phyloP scores from a whole-genome alignment of 2,113 vertebrate species.

The Haemorhous mexicanus region DNA sequence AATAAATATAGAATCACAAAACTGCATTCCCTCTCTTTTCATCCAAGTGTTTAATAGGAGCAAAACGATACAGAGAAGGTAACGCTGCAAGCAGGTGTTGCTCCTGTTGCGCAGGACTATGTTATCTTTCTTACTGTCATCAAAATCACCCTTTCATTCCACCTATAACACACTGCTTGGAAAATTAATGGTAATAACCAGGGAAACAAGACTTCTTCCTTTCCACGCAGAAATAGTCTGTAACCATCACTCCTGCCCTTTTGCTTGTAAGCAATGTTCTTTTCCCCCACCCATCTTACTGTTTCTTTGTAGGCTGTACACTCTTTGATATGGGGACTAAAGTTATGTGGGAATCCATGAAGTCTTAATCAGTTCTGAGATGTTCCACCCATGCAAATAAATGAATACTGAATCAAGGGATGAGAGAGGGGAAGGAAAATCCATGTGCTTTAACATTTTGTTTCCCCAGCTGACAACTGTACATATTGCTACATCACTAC shows the following conservation, averaged over 20 bases:
- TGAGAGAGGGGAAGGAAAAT: not conserved
- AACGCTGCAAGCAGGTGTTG: not conserved
- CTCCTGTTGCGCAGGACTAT: not conserved
- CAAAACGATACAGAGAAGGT: not conserved
- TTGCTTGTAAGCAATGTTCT: not conserved
- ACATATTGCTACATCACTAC: not conserved
- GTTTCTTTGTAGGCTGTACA: not conserved
- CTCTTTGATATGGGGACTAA: conserved; percentile 20
- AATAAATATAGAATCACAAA: not conserved
- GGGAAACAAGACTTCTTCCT: not conserved
- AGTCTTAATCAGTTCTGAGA: not conserved
- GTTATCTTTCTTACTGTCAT: not conserved
- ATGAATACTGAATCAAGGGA: not conserved
- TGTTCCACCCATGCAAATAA: conserved; percentile 38
- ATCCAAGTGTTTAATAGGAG: not conserved
- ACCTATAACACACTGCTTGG: not conserved
- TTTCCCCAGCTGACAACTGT: not conserved
- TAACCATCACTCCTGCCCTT: not conserved
- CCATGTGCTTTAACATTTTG: not conserved
- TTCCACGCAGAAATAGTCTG: not conserved
- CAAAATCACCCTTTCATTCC: not conserved
- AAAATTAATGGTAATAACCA: not conserved
- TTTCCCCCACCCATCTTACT: not conserved
- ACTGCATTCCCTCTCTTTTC: not conserved
- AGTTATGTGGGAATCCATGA: not conserved